These are phyloP conservation scores for Coracopsis vasa DNA, from an alignment of 2,113 vertebrate species.

Conservation along the genomic window DNA sequence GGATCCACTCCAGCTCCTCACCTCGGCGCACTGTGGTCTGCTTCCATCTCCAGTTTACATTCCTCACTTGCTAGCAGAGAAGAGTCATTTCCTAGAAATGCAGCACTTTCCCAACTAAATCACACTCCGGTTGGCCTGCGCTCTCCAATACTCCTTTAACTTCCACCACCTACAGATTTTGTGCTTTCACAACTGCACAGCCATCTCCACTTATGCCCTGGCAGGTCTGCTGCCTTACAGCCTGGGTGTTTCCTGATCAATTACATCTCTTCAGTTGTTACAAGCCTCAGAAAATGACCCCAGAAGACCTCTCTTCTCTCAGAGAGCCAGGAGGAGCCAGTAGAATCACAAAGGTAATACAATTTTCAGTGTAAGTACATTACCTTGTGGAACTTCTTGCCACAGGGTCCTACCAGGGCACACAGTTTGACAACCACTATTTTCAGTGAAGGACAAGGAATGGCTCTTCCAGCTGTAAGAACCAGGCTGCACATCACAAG, in stretches of 20 bases:
- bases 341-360: background rate
- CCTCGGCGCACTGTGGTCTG: fast-evolving
- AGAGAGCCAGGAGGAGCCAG: background rate
- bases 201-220: background rate
- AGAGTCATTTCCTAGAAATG: background rate
- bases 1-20: background rate
- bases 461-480: background rate
- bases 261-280: background rate
- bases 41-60: background rate
- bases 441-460: background rate
- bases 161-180: background rate
- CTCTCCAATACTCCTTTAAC: background rate
- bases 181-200: background rate
- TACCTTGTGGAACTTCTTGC: background rate
- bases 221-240: background rate
- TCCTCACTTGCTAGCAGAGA: background rate
- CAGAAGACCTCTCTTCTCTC: background rate
- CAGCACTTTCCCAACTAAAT: background rate
- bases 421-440: background rate
- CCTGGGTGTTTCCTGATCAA: background rate
- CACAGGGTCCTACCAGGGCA: conserved; percentile 9
- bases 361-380: background rate
- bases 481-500: background rate
- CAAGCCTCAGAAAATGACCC: conserved; percentile 27
- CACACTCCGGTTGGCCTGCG: background rate